Evolutionary conservation across 2,113 vertebrate species (phyloP).

Genomic region (Alexandromys fortis): DNA sequence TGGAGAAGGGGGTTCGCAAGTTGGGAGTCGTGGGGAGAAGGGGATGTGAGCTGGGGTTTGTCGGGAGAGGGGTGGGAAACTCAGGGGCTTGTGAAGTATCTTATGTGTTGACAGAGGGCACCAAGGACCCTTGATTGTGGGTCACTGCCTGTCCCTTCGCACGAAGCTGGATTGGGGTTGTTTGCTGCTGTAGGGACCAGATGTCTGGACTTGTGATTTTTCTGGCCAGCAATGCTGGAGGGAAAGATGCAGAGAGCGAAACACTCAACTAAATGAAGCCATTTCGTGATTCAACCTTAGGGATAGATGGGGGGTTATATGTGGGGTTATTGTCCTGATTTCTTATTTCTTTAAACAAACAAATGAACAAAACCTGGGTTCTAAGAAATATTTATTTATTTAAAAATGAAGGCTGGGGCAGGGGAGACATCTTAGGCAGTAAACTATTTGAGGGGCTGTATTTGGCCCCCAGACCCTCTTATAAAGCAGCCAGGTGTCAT

Average conservation of each 20-base stretch:
- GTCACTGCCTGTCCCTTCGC: too few species aligned
- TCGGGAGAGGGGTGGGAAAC: not conserved
- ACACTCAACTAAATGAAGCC: not conserved
- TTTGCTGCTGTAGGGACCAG: not conserved
- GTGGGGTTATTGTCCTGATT: not conserved
- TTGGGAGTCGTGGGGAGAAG: rapidly evolving
- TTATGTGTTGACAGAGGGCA: not conserved
- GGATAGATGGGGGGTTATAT: not conserved
- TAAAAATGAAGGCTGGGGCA: not conserved
- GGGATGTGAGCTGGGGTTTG: not conserved
- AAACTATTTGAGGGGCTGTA: not conserved
- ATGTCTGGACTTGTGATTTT: not conserved
- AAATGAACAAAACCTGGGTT: not conserved
- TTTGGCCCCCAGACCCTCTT: too few species aligned
- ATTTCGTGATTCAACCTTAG: not conserved
- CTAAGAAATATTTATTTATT: not conserved
- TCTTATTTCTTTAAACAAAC: not conserved
- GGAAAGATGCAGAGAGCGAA: too few species aligned
- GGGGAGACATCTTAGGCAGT: not conserved
- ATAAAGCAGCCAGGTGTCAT: not conserved
- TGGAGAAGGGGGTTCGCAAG: not conserved
- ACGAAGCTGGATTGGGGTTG: rapidly evolving
- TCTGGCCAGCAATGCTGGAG: not conserved
- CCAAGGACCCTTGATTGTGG: rapidly evolving
- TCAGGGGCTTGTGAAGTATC: not conserved